These are phyloP conservation scores for Phasia obesa DNA, from an alignment of 2,888 invertebrate species.

Conservation along the genomic window DNA sequence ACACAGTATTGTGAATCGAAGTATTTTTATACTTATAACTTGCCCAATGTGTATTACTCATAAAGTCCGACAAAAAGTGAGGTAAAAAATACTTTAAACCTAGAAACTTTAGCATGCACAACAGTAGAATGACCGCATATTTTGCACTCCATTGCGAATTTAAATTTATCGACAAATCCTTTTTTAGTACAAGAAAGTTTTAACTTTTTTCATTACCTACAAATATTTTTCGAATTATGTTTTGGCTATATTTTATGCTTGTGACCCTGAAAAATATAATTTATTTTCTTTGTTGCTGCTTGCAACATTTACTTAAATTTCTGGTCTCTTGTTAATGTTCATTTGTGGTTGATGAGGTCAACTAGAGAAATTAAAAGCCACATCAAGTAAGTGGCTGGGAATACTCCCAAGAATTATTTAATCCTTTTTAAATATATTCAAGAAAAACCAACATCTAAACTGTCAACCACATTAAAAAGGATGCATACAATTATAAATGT, in stretches of 20 bases:
- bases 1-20: no score
- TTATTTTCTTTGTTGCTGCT: conserved; percentile 16
- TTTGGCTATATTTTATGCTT: neutral
- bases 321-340: conserved; percentile 76
- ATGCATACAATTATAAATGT: conserved; percentile 51
- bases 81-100: no score
- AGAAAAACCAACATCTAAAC: conserved; percentile 65
- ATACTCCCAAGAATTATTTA: conserved; percentile 48
- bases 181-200: no score
- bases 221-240: no score
- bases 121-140: no score
- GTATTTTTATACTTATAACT: no score
- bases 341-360: conserved; percentile 77
- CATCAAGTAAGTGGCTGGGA: conserved; percentile 6
- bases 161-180: no score
- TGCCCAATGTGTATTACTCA: no score
- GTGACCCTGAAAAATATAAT: conserved; percentile 29
- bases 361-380: conserved; percentile 63
- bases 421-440: conserved; percentile 44
- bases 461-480: conserved; percentile 78
- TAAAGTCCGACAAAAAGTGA: no score
- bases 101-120: no score
- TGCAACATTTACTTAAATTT: conserved; percentile 34
- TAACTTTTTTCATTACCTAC: no score
- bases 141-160: no score